Base-by-base conservation (phyloP, 2,113 vertebrate genomes). In the Peromyscus californicus region DNA sequence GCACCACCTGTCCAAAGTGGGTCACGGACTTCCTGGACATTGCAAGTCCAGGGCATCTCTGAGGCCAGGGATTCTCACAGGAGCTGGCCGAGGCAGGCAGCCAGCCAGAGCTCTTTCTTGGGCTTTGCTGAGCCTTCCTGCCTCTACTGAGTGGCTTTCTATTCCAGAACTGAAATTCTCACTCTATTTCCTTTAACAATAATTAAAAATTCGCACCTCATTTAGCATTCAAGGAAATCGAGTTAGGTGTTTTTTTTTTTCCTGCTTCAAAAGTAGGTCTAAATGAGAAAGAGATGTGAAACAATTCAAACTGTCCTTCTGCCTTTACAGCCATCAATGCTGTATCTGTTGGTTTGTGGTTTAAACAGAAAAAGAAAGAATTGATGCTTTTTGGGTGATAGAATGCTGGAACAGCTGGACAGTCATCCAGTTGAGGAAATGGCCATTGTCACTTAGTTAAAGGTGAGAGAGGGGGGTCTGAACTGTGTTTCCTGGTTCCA, bases 111-210 rank as follows among this genome's bases (percentile, higher is more conserved):
- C 9, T 85, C 80, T 87, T 45, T 69, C 26, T 61, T 33, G 36
- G 69, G 54, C 31, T 92, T 87, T 39, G 3, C 39, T 80, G 63
- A 54, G 17, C 54, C 80, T 84, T 90, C 59, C 31, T 26, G 0
- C 48, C 26, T 92, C 65, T 59, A 88, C 3, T 26, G 83, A 85
- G 57, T 80, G 65, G 21, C 45, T 89, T 92, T 80, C 19, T 59
- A 33, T 79, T 84, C 93, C 31, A 69, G n/a, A 75, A 72, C 72
- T 33, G 36, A 92, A 94, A 70, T 84, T 69, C 31, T 91, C 59
- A 82, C 17, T 72, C 51, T 65, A 78, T 96, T 94, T 80, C 42
- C 67, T 93, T 78, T 92, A 92, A 90, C n/a, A 65, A 90, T 91
- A 92, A 94, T 86, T 93, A 76, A 72, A 96, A 89, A 45, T 85